Base-by-base conservation (phyloP, 2,888 invertebrate species). In the Melanostoma mellinum region DNA sequence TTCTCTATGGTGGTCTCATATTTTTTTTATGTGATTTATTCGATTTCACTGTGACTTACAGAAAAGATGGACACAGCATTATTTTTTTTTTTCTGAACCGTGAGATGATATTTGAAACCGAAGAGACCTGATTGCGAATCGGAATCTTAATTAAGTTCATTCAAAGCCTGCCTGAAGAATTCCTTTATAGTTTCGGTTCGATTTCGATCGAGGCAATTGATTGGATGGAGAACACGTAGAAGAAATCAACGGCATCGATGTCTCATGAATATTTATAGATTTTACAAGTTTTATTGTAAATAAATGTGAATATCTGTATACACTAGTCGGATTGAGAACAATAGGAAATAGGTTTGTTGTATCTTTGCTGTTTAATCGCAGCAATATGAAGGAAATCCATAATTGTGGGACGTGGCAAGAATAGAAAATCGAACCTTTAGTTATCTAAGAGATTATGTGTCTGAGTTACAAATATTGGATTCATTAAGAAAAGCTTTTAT, bases 201-300 rank as follows among this genome's bases (percentile, higher is more conserved):
- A 38, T 72, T 78, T 55, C 30, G 42, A 8, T 69, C 56, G 56
- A 50, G 74, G 58, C 69, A 74, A 79, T 74, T 63, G 74, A 79
- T 79, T 36, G 63, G 63, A 74, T 79, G 74, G 75, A 56, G 32
- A 79, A 69, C 79, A 79, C 75, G 68, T 69, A 74, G 52, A 52
- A 56, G 68, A 74, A 68, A 74, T 44, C 44, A n/a, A 20, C 20
- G 20, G 73, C 33, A 52, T 65, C 58, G 50, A 10, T 60, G 33
- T 52, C 63, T 68, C 56, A 63, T 79, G 74, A 79, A 79, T 79
- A 79, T 69, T 74, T 74, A 74, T 79, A 30, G 33, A 9, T 40
- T 44, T 63, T 60, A 60, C n/a, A 46, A 40, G 3, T n/a, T 60
- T 52, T 65, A 44, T 46, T 61, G 42, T 38, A 36, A 35, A 6